Conservation (phyloP, 2,797 vertebrate genomes). For the Oreonectes daqikongensis region DNA sequence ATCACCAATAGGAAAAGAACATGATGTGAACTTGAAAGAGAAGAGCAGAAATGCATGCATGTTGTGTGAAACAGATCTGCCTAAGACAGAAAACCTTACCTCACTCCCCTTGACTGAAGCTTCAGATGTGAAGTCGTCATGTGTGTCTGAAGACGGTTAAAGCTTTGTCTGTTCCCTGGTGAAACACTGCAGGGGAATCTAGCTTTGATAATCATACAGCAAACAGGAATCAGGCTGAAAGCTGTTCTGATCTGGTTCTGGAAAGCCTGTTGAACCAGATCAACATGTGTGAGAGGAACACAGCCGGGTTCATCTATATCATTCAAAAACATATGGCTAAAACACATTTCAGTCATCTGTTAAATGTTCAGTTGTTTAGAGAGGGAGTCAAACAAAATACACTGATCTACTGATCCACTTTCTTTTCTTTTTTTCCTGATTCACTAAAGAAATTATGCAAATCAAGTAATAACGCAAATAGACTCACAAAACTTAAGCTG, state of each 20-base stretch:
- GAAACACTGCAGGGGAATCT: slow-evolving; percentile 21
- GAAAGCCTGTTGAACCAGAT: slow-evolving; percentile 25
- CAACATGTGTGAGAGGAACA: slow-evolving; percentile 33
- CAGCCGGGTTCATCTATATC: slow-evolving; percentile 10
- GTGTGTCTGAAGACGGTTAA: neutral
- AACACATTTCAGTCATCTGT: neutral
- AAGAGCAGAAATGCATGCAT: neutral
- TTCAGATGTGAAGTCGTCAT: neutral
- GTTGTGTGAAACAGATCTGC: neutral
- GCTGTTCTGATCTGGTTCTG: slow-evolving; percentile 17
- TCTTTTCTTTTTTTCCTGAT: neutral
- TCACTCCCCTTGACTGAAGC: neutral
- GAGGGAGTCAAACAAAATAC: neutral
- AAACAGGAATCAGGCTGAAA: slow-evolving; percentile 27
- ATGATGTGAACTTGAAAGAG: neutral
- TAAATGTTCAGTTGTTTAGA: neutral
- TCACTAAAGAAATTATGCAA: slow-evolving; percentile 3
- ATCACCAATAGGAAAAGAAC: neutral
- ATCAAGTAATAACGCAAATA: neutral
- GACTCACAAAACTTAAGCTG: neutral
- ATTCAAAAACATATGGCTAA: slow-evolving; percentile 6
- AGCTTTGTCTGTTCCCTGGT: slow-evolving; percentile 11
- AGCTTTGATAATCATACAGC: slow-evolving; percentile 27
- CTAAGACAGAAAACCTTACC: neutral
- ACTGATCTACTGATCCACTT: neutral